Evolutionary conservation across 2,797 vertebrate species (phyloP).

Genomic region (Podarcis lilfordi): DNA sequence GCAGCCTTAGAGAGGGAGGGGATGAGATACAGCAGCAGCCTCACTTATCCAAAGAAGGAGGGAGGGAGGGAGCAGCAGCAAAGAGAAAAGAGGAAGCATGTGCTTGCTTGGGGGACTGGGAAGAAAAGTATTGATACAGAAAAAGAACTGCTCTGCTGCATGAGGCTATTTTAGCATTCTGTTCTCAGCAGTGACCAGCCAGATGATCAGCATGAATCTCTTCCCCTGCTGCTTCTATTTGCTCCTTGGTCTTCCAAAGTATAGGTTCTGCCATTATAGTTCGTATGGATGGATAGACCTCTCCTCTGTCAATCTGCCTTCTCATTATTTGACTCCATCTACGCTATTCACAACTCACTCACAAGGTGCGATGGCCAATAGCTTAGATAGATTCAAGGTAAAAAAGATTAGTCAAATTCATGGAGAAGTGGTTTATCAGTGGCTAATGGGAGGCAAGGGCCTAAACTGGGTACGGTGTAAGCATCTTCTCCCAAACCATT

Average conservation of each 20-base stretch:
- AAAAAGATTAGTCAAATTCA: neutral
- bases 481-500: neutral
- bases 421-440: neutral
- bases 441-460: neutral
- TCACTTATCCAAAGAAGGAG: neutral
- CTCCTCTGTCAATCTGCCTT: neutral
- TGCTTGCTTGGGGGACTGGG: fast-evolving
- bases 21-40: neutral
- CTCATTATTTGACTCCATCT: neutral
- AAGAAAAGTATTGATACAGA: neutral
- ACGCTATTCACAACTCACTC: neutral
- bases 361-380: neutral
- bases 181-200: neutral
- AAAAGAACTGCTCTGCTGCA: neutral
- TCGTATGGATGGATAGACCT: neutral
- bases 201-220: too few relatives aligned
- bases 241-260: neutral
- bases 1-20: neutral
- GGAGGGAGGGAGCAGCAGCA: neutral
- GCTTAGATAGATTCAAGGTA: neutral
- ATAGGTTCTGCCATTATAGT: neutral
- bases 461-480: too few relatives aligned
- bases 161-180: neutral
- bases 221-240: too few relatives aligned
- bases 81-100: neutral